Conservation (phyloP, 1,140 invertebrate species). For the Pogonomyrmex barbatus region DNA sequence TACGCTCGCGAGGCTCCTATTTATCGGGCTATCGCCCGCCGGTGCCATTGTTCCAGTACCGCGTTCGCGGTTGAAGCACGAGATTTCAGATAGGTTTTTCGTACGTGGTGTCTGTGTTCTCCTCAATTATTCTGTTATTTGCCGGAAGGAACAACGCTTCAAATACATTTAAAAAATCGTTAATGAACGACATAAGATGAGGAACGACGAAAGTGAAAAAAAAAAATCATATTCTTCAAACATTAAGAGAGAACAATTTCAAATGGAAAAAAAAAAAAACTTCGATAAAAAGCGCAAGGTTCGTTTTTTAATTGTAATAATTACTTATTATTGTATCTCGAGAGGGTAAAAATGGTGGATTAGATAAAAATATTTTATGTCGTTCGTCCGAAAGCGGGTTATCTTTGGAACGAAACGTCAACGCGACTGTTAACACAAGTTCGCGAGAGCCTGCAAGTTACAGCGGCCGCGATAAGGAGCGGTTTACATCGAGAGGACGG, state of each 20-base stretch:
- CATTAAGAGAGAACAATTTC: too few species aligned
- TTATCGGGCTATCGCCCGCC: slow-evolving; percentile 18
- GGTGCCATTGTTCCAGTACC: neutral
- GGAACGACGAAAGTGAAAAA: neutral
- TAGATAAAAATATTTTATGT: slow-evolving; percentile 11
- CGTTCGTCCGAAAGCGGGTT: slow-evolving; percentile 38
- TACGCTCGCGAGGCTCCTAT: slow-evolving; percentile 31
- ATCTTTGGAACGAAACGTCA: slow-evolving; percentile 60
- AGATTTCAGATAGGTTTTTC: neutral
- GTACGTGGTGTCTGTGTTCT: neutral
- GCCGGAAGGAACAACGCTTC: neutral
- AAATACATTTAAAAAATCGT: neutral
- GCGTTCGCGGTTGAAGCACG: neutral
- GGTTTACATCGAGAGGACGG: slow-evolving; percentile 66
- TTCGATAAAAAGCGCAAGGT: neutral
- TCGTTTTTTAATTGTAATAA: neutral
- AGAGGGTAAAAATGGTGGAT: neutral
- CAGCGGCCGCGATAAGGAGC: slow-evolving; percentile 69
- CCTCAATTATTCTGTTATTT: neutral
- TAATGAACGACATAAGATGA: neutral
- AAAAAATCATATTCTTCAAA: neutral
- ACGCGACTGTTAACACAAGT: slow-evolving; percentile 67
- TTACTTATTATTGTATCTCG: neutral
- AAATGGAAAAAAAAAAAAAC: neutral
- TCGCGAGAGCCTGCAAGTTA: slow-evolving; percentile 53